phyloP scores from a whole-genome alignment of 2,888 invertebrate genomes.

The Cylindroiulus punctatus region DNA sequence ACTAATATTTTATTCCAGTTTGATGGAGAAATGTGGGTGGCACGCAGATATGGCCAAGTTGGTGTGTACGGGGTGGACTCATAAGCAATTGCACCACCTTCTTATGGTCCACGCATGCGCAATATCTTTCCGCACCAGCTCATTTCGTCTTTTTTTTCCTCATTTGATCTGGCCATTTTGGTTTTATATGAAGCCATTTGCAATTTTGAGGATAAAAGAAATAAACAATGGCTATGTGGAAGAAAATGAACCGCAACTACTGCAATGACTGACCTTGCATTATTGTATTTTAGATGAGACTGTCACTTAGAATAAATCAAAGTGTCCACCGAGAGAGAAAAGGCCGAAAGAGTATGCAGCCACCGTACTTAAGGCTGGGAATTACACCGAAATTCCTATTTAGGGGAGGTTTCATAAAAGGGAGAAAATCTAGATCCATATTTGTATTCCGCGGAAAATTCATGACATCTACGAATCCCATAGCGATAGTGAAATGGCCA shows the following conservation, averaged over 20 bases:
- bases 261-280: constrained; percentile 54
- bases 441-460: constrained; percentile 15
- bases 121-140: constrained; percentile 47
- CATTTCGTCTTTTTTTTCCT: constrained; percentile 47
- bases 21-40: constrained; percentile 43
- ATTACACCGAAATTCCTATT: constrained; percentile 13
- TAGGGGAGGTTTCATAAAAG: background rate
- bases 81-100: constrained; percentile 43
- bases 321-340: constrained; percentile 48
- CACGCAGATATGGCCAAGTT: constrained; percentile 21
- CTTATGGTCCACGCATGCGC: constrained; percentile 10
- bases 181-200: constrained; percentile 55
- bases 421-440: constrained; percentile 4
- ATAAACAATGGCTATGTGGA: constrained; percentile 52
- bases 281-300: constrained; percentile 55
- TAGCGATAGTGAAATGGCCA: constrained; percentile 2
- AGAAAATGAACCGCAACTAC: constrained; percentile 53
- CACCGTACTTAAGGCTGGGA: constrained; percentile 17
- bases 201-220: constrained; percentile 54
- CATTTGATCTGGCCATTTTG: constrained; percentile 53
- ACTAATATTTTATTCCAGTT: constrained; percentile 54
- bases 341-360: constrained; percentile 27
- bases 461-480: constrained; percentile 7
- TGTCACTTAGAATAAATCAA: constrained; percentile 54
- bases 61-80: background rate